These are phyloP conservation scores for Dipodomys stephensi DNA, from an alignment of 2,113 vertebrate genomes.

Conservation along the genomic window DNA sequence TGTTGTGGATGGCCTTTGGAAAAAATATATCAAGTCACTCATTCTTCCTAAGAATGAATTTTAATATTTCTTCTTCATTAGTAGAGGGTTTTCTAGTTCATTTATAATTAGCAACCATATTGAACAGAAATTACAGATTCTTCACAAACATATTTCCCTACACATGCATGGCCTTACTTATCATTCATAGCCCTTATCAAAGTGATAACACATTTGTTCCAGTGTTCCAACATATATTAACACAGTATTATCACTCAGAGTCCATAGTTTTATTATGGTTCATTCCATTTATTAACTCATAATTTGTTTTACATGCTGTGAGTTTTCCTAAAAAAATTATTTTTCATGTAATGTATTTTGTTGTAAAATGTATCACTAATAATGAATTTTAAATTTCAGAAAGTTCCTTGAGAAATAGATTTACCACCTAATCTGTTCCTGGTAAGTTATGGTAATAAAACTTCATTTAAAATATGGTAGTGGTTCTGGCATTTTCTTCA, in stretches of 20 bases:
- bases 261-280: not conserved
- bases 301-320: too few species aligned
- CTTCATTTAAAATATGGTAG: conserved; percentile 4
- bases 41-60: not conserved
- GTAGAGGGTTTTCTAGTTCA: not conserved
- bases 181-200: not conserved
- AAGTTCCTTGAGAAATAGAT: conserved; percentile 26
- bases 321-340: conserved; percentile 29
- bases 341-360: conserved; percentile 7
- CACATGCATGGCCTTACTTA: not conserved
- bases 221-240: not conserved
- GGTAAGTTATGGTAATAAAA: conserved; percentile 51
- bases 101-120: not conserved
- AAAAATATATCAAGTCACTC: not conserved
- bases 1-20: not conserved
- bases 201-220: too few species aligned
- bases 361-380: conserved; percentile 13
- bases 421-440: conserved; percentile 56
- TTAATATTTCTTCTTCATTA: not conserved
- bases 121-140: not conserved
- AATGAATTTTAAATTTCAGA: conserved; percentile 58
- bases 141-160: accelerated
- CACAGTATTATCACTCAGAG: not conserved
- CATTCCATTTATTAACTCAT: too few species aligned
- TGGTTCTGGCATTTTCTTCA: not conserved